These are phyloP conservation scores for Eristalinus sepulchralis DNA, from an alignment of 2,888 invertebrate species.

Conservation along the genomic window DNA sequence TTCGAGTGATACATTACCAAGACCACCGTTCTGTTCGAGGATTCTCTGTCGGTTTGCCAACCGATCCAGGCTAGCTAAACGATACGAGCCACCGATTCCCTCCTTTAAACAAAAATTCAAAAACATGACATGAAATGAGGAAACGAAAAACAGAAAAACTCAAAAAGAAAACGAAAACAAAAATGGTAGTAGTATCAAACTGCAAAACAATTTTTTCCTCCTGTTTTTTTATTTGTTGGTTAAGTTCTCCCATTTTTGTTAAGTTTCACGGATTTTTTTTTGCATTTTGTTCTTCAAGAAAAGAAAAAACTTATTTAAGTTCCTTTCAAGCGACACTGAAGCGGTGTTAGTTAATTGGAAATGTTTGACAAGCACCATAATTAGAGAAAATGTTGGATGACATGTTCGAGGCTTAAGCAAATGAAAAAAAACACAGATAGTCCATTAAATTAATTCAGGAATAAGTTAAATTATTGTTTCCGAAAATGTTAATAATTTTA, in stretches of 20 bases:
- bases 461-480: background rate
- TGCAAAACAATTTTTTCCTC: background rate
- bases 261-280: constrained; percentile 52
- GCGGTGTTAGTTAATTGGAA: background rate
- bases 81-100: constrained; percentile 88
- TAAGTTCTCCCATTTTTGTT: constrained; percentile 29
- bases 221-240: background rate
- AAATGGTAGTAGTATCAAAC: constrained; percentile 36
- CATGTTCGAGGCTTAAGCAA: background rate
- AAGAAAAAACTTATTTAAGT: background rate
- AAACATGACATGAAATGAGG: constrained; percentile 43
- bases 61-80: constrained; percentile 90
- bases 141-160: constrained; percentile 23
- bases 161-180: constrained; percentile 11
- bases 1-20: constrained; percentile 73
- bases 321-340: constrained; percentile 24
- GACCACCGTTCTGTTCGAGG: constrained; percentile 84
- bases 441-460: background rate
- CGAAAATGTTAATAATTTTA: background rate
- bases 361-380: background rate
- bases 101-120: constrained; percentile 79
- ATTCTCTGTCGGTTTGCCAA: constrained; percentile 91
- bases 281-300: constrained; percentile 55
- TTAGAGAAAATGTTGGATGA: background rate
- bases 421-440: background rate